These are phyloP conservation scores for Masticophis lateralis DNA, from an alignment of 2,797 vertebrate species.

Conservation along the genomic window DNA sequence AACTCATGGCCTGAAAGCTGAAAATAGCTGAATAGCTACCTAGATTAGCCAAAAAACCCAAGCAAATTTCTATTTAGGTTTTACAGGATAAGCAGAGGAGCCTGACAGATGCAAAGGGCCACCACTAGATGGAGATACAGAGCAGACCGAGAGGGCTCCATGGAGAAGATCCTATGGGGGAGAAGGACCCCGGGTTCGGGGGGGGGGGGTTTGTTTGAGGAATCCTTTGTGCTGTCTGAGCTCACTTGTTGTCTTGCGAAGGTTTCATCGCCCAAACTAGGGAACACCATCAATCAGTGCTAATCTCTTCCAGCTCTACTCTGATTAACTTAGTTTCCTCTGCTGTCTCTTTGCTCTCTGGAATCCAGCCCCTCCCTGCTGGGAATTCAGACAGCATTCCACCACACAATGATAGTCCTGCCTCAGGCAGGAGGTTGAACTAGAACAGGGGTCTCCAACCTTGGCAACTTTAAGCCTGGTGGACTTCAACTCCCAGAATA, in stretches of 20 bases:
- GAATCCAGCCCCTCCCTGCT: background rate
- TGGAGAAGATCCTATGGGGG: background rate
- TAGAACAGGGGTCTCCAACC: no score
- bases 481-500: no score
- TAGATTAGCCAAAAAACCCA: background rate
- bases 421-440: background rate
- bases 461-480: no score
- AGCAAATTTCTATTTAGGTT: background rate
- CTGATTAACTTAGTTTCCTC: background rate
- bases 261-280: background rate
- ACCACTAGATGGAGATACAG: background rate
- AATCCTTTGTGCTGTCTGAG: background rate
- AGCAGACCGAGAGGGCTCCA: background rate
- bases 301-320: no score
- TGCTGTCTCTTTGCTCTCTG: background rate
- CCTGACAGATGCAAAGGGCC: no score
- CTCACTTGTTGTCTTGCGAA: background rate
- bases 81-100: no score
- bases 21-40: background rate
- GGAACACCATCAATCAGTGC: background rate
- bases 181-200: background rate
- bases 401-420: background rate
- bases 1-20: background rate
- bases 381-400: background rate
- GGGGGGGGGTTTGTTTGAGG: no score